Base-by-base conservation (phyloP, 2,113 vertebrate genomes). In the Cynocephalus volans region DNA sequence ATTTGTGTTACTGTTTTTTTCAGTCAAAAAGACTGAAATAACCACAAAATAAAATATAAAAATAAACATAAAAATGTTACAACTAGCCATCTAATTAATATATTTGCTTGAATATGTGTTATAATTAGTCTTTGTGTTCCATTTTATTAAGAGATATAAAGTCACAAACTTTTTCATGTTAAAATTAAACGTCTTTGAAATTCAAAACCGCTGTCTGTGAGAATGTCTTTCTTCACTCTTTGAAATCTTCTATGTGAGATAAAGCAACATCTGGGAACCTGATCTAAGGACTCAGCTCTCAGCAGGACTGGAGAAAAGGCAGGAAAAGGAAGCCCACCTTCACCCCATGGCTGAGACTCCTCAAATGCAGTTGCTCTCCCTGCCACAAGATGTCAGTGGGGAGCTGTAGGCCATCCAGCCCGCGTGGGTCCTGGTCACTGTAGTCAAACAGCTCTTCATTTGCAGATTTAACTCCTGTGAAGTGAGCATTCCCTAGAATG, bases 261-360 rank as follows among this genome's bases (percentile, higher is more conserved):
- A 58, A 50, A 90, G 80, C 0, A 19, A 11, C 10, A 6, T 36
- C 11, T 31, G 45, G 31, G 52, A 54, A 11, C 17, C 2, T 31
- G 62, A 18, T 67, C 41, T 41, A 33, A 79, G 26, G 33, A 21
- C n/a, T 69, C 14, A 28, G 8, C 6, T 3, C 2, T 64, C 14
- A 62, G 50, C 0, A 15, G 3, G 0, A 28, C 7, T 12, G 36
- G 17, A 52, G 3, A 41, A 50, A 23, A 6, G 48, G 15, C 31
- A 28, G 0, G 3, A 10, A 21, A 54, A 64, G 6, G 23, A 48
- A 50, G 45, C 11, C 45, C 23, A 23, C 11, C 5, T 31, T 56
- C 28, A 2, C 0, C 17, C 12, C 1, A 0, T 8, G 21, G 0
- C 28, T 1, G 10, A 70, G 33, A 14, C 1, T 76, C 65, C 7